Evolutionary conservation across 2,113 vertebrate genomes (phyloP).

Genomic region (Gavialis gangeticus): DNA sequence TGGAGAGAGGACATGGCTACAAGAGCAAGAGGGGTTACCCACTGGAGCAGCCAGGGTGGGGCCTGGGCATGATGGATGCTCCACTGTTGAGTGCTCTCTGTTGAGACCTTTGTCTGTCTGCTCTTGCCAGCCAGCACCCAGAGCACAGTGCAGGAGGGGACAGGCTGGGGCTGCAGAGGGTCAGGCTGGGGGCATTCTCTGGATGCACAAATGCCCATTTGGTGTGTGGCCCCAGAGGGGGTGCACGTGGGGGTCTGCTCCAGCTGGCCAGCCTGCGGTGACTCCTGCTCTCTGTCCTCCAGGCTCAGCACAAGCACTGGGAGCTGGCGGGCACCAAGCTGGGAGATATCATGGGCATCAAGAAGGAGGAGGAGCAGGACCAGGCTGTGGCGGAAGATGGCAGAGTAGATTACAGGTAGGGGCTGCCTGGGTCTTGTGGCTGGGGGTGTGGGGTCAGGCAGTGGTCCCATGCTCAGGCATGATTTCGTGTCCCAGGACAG

Average conservation of each 20-base stretch:
- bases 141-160: neutral
- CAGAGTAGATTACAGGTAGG: constrained; percentile 95
- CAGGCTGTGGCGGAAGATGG: constrained; percentile 90
- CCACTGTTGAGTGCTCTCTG: too few species aligned
- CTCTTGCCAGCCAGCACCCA: too few species aligned
- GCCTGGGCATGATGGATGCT: too few species aligned
- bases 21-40: too few species aligned
- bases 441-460: accelerated
- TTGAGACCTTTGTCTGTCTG: too few species aligned
- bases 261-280: neutral
- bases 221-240: neutral
- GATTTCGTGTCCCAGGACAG: constrained; percentile 81
- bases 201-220: too few species aligned
- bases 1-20: too few species aligned
- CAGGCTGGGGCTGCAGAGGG: neutral
- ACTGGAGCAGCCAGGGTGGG: too few species aligned
- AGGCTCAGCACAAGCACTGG: constrained; percentile 99
- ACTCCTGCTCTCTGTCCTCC: neutral
- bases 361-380: constrained; percentile 89
- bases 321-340: constrained; percentile 97
- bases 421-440: neutral
- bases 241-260: neutral
- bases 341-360: constrained; percentile 98
- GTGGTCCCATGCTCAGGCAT: neutral
- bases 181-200: neutral